A percentile compares a stretch with the other conserved stretches of the same genome.
Conservation (phyloP, 2,888 invertebrate genomes). For the Andrena marginata region DNA sequence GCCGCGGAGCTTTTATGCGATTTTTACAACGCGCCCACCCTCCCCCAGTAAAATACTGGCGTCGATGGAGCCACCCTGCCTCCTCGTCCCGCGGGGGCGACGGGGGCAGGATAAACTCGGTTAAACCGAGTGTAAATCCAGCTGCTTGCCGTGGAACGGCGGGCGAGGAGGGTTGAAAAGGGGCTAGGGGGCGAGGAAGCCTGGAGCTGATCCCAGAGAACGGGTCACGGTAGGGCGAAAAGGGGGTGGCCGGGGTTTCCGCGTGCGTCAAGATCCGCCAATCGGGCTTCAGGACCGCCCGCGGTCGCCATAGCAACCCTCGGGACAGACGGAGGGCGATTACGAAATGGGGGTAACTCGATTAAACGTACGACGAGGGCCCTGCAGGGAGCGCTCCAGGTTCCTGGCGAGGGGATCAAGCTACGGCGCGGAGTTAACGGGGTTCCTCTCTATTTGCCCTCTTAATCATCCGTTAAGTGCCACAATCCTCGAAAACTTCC, state of each 20-base stretch:
- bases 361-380: conserved; percentile 77
- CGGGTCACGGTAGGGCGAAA: conserved; percentile 45
- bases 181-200: conserved; percentile 43
- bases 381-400: conserved; percentile 50
- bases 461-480: conserved; percentile 84
- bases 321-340: conserved; percentile 78
- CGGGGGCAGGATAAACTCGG: conserved; percentile 35
- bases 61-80: conserved; percentile 45
- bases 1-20: conserved; percentile 71
- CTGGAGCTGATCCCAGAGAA: conserved; percentile 64
- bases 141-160: conserved; percentile 9
- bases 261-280: conserved; percentile 73
- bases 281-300: conserved; percentile 75
- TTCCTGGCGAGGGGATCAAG: conserved; percentile 42
- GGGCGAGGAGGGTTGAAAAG: conserved; percentile 12
- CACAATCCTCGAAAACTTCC: conserved; percentile 69
- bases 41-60: conserved; percentile 66
- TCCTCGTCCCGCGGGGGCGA: conserved; percentile 9
- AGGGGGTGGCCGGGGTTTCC: conserved; percentile 66
- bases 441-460: conserved; percentile 81
- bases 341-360: conserved; percentile 84
- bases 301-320: conserved; percentile 81
- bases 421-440: conserved; percentile 50
- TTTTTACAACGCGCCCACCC: conserved; percentile 67
- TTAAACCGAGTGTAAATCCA: conserved; percentile 69